Evolutionary conservation across 1,140 invertebrate species (phyloP), one percentile per base, ranked within the genome.

Genomic region (Ceratitis capitata): DNA sequence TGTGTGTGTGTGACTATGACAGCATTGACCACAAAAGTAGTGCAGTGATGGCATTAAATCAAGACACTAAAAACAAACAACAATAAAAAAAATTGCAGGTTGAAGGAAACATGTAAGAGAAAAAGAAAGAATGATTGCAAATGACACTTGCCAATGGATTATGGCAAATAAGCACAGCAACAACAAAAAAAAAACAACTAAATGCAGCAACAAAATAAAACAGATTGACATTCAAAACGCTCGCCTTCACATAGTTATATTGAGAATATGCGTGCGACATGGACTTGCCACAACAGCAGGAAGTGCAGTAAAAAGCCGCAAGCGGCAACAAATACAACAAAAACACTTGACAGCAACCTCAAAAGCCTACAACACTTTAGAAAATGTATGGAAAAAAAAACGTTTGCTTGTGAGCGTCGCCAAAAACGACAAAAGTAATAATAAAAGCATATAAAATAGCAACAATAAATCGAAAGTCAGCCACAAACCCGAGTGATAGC

Each of bases 231-330:
- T 4, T 14, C 1, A 32, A 61, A 19, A 64, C 12, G 14, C 29
- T 26, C 47, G 14, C 6, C 47, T 49, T 49, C 23, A 47, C 45
- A 47, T 47, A 56, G 47, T 49, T 29, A 64, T 12, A 35, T 29
- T 64, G 10, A 29, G 14, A 16, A 9, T 29, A 16, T 64, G 29
- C 58, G 29, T 32, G 2, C 58, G 6, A 56, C 51, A 56, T n/a
- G 2, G 51, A 23, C 51, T 69, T 69, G 35, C 16, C 10, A 35
- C 69, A 45, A 19, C 69, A 78, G 39, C 42, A 78, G 69, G 69
- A 78, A 78, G 69, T 78, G 69, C 42, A 78, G 14, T n/a, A 78
- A 78, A 78, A 45, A 78, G 39, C 69, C 69, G 69, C 69, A 78
- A 78, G 39, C 42, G 23, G 23, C 9, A 14, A 42, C 39, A 26